Evolutionary conservation across 2,113 vertebrate genomes (phyloP), one percentile per base, ranked within the genome.

Genomic region (Tursiops truncatus): DNA sequence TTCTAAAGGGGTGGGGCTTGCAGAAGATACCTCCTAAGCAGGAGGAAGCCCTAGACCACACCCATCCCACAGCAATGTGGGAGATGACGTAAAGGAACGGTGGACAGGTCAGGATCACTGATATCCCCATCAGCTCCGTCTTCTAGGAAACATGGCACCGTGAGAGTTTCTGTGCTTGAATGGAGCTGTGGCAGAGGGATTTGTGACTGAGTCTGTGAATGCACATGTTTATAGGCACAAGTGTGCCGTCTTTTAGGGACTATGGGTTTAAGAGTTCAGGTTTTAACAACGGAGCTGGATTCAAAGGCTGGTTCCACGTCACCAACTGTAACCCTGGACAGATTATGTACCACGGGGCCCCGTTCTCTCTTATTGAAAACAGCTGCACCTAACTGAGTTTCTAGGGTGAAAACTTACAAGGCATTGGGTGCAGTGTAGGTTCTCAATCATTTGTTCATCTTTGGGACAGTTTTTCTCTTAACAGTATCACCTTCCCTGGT

Each of bases 141-240:
- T 47, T 38, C 74, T 56, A 25, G 62, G 7, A 56, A 53, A 50
- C 62, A 28, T 0, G 11, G 33, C 7, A 79, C 7, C 9, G 4
- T 6, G 18, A 31, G 7, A 2, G 1, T 67, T 7, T 50, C 71
- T 47, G 56, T 63, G 17, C 33, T 14, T 53, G 60, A 31, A 6
- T 0, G 0, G 47, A 31, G 62, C 47, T 25, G 8, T 68, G 5
- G 12, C 11, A 53, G 33, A 26, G 36, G 31, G 31, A 15, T 53
- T 3, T 67, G 18, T 23, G 60, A 56, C 11, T 21, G 44, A 56
- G 60, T 23, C 31, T 41, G 62, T 11, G n/a, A 31, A 4, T 23
- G 3, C 18, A 2, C 2, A 0, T 79, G 6, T 38, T 6, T 28
- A 10, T 0, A 2, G 33, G n/a, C 33, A 15, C 25, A 14, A 1